Conservation (phyloP, 2,113 vertebrate species). For the Nettapus auritus region DNA sequence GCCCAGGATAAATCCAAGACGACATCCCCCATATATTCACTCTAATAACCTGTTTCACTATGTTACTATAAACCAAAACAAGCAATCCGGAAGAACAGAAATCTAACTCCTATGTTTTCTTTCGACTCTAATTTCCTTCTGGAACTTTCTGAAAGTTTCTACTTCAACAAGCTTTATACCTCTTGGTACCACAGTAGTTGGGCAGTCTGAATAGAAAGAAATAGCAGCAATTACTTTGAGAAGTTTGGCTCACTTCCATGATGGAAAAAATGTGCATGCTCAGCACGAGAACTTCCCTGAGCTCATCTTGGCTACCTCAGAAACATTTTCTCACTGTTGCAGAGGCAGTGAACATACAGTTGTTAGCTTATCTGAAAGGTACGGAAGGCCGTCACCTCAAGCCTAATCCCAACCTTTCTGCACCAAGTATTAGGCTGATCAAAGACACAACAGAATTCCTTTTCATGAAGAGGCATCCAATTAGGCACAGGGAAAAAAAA, state of each 20-base stretch:
- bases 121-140: neutral
- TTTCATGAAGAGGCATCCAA: neutral
- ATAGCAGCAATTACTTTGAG: conserved; percentile 44
- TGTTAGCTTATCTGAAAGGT: neutral
- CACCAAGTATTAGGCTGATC: neutral
- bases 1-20: conserved; percentile 11
- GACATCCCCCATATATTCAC: neutral
- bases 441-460: neutral
- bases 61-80: neutral
- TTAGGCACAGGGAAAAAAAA: neutral
- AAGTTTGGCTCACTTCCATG: conserved; percentile 17
- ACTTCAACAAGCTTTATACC: neutral
- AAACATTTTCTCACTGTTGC: neutral
- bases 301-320: conserved; percentile 13
- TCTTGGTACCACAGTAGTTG: neutral
- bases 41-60: neutral
- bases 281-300: conserved; percentile 6
- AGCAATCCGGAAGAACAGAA: neutral
- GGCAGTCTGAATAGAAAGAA: conserved; percentile 22
- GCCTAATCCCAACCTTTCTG: neutral
- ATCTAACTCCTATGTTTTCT: neutral
- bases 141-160: conserved; percentile 16
- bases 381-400: neutral
- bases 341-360: neutral
- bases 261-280: conserved; percentile 27